phyloP scores from a whole-genome alignment of 2,888 invertebrate genomes.

The Tipula lateralis region DNA sequence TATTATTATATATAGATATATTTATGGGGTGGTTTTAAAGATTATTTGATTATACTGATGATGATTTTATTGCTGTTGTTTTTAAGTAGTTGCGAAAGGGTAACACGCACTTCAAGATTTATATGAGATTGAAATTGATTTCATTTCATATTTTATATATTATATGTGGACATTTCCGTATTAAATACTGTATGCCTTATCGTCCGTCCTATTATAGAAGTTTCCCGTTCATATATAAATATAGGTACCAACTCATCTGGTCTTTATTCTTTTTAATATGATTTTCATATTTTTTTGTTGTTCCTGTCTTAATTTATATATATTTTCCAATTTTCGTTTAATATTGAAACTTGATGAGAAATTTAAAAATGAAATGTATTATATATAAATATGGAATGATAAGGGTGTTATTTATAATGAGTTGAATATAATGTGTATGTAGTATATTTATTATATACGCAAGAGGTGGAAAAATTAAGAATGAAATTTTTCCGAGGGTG shows the following conservation, averaged over 20 bases:
- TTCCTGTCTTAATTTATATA: neutral
- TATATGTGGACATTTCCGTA: no score
- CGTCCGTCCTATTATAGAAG: neutral
- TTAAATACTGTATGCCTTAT: neutral
- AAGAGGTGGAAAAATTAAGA: neutral
- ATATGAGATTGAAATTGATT: neutral
- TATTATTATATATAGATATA: neutral
- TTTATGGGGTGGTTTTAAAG: conserved; percentile 1
- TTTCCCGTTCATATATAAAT: no score
- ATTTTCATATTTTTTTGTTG: conserved; percentile 25
- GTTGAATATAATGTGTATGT: neutral
- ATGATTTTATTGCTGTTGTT: conserved; percentile 11
- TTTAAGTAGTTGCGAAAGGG: conserved; percentile 14
- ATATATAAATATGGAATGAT: conserved; percentile 2
- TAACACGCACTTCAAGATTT: neutral
- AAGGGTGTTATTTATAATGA: conserved; percentile 25
- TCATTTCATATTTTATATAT: neutral
- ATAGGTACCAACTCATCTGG: conserved; percentile 28
- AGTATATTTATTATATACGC: neutral
- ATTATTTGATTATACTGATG: neutral
- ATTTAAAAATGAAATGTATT: neutral
- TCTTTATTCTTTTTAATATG: conserved; percentile 4
- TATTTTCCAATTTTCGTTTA: neutral
- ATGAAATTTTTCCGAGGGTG: neutral
- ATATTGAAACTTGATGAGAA: conserved; percentile 26